Evolutionary conservation across 2,888 invertebrate genomes (phyloP), one percentile per base, ranked within the genome.

Genomic region (Odontocerum albicorne): DNA sequence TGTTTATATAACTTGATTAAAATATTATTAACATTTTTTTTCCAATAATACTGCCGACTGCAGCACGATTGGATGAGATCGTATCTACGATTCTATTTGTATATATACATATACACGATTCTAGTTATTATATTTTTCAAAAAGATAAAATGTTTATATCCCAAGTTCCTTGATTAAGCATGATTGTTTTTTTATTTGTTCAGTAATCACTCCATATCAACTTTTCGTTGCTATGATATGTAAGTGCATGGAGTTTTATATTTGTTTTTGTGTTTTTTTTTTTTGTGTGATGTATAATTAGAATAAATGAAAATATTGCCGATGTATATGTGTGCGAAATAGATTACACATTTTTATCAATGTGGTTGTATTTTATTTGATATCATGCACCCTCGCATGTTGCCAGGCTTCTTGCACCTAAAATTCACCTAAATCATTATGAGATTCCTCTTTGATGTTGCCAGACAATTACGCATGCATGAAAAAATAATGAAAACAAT

Each of bases 241-340:
- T 75, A 74, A 75, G 75, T 79, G 77, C 78, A 79, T 77, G 77
- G 75, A 74, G 17, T 63, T 62, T 54, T 57, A 55, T 49, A 57
- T 63, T 56, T 46, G 35, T 62, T 27, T 62, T 45, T 51, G 42
- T 45, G 42, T 55, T 39, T 63, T 13, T 27, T 62, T 42, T 56
- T 40, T 42, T 31, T 53, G 65, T 63, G 65, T 65, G 62, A 63
- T 46, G 43, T 55, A 36, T 22, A 8, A 33, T 45, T 17, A 32
- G 10, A 33, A 31, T 31, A 39, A 33, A 33, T 44, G 17, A n/a
- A 33, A 61, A 75, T 75, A 75, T 72, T 75, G 70, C 57, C 61
- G 58, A 74, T 74, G 70, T 72, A 68, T 73, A 69, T 71, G 56
- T 77, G 74, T 77, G 75, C 75, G 75, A 75, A 77, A 73, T 75